Base-by-base conservation (phyloP, 2,113 vertebrate genomes). In the Solenodon paradoxus region DNA sequence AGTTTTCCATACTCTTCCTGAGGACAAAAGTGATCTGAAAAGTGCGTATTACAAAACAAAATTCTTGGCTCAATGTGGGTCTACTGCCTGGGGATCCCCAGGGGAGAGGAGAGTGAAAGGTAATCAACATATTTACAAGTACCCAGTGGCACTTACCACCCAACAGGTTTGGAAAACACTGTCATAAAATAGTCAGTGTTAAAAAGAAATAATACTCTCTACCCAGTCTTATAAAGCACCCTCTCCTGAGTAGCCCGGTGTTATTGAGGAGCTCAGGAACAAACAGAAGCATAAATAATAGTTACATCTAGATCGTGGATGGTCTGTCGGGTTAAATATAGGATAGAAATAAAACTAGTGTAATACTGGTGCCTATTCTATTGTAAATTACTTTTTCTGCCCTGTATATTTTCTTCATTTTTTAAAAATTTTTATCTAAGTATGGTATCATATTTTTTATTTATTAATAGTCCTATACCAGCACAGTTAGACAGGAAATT, bases 11-110 rank as follows among this genome's bases (percentile, higher is more conserved):
- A 32, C 32, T 61, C n/a, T 92, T 92, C 12, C 64, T 68, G 3
- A 79, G 84, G 19, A 51, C 55, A 59, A 83, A 92, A 74, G 59
- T 68, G 40, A 94, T 74, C 88, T 94, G 53, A 61, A 63, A 91
- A 47, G 22, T 53, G 42, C n/a, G n/a, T n/a, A 66, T 7, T 35
- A 66, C n/a, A 66, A 66, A 66, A n/a, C 38, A 47, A 78, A 45
- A 68, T 15, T 8, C 20, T 90, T 51, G 17, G 69, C 47, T 47
- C 64, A 84, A 19, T 28, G 55, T 47, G 45, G 13, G 38, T 42
- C 63, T 89, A 40, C n/a, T 92, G n/a, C 57, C 40, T 49, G 47
- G 84, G 42, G 57, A 75, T 78, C 47, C 49, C 40, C 57, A 49
- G 55, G 5, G 28, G 28, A 79, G 7, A 42, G 1, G 32, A 22